phyloP scores from a whole-genome alignment of 2,113 vertebrate genomes.

The Poecile atricapillus region DNA sequence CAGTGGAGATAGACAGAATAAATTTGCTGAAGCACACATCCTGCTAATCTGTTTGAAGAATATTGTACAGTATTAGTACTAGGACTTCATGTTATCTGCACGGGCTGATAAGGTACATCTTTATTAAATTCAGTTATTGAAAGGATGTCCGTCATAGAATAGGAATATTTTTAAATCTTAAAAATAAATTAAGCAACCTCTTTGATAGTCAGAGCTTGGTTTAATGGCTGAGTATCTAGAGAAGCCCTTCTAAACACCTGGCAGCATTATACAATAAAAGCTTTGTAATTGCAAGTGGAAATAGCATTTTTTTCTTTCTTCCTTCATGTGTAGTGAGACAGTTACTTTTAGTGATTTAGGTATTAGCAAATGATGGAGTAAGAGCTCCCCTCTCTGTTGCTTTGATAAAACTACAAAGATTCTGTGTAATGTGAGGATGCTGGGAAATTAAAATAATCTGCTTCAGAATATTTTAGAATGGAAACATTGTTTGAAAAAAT shows the following conservation, averaged over 20 bases:
- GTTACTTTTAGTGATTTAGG: conserved; percentile 34
- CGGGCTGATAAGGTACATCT: conserved; percentile 94
- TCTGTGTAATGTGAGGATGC: neutral
- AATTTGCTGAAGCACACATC: conserved; percentile 81
- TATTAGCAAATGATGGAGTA: conserved; percentile 77
- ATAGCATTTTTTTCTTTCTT: conserved; percentile 13
- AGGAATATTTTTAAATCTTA: conserved; percentile 88
- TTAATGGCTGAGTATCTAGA: conserved; percentile 77
- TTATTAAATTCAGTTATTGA: conserved; percentile 94
- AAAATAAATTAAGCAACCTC: conserved; percentile 67
- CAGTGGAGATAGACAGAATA: conserved; percentile 79
- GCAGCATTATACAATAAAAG: conserved; percentile 77
- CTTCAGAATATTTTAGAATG: neutral
- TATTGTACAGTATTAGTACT: conserved; percentile 87
- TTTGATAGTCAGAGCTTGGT: conserved; percentile 77
- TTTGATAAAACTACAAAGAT: conserved; percentile 72
- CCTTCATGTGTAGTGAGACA: conserved; percentile 10
- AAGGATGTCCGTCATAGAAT: conserved; percentile 84
- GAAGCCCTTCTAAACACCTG: conserved; percentile 79
- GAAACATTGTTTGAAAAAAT: neutral
- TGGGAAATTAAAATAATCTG: conserved; percentile 15
- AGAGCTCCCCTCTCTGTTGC: conserved; percentile 96
- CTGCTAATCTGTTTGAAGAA: conserved; percentile 91
- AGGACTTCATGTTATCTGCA: conserved; percentile 92
- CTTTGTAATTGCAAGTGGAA: conserved; percentile 82